phyloP scores from a whole-genome alignment of 2,113 vertebrate species.

The Toxostoma redivivum region DNA sequence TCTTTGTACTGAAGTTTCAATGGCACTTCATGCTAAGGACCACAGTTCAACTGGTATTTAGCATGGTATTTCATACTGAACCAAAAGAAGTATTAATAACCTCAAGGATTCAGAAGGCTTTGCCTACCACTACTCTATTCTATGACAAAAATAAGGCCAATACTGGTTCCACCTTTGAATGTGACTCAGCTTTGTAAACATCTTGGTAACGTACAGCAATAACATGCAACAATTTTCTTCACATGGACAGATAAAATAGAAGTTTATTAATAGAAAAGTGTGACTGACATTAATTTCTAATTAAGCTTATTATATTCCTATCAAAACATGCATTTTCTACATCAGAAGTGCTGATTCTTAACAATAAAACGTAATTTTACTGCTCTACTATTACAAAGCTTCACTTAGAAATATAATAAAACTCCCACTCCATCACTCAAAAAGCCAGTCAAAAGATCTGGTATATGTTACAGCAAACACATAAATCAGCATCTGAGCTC shows the following conservation, averaged over 20 bases:
- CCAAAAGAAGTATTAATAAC: background rate
- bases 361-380: background rate
- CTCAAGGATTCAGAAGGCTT: background rate
- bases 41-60: background rate
- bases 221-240: background rate
- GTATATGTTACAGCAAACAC: background rate
- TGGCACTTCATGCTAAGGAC: accelerated
- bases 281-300: background rate
- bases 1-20: background rate
- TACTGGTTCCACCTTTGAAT: background rate
- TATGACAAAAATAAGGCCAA: background rate
- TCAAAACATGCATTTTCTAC: background rate
- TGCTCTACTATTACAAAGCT: background rate
- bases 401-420: background rate
- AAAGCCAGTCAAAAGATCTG: background rate
- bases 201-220: background rate
- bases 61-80: background rate
- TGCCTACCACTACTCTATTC: background rate
- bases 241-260: background rate
- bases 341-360: background rate
- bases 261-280: background rate
- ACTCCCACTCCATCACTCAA: background rate
- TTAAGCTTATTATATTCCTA: background rate
- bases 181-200: background rate
- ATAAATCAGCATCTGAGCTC: background rate